Conservation (phyloP, 2,888 invertebrate genomes). For the Cephus pygmeus region DNA sequence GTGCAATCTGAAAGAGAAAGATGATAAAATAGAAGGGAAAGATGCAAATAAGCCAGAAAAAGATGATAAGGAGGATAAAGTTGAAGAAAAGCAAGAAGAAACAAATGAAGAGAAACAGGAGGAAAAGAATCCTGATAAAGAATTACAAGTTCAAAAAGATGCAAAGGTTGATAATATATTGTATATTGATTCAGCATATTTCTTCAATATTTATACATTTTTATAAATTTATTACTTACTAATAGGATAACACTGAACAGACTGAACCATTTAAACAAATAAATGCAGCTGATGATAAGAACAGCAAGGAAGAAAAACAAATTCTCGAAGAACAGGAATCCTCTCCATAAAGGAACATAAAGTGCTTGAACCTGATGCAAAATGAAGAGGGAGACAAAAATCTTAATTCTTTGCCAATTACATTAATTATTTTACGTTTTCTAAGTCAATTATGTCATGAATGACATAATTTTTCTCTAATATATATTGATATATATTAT, state of each 20-base stretch:
- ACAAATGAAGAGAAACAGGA: slow-evolving; percentile 6
- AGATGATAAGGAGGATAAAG: neutral
- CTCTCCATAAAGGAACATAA: neutral
- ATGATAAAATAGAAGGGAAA: neutral
- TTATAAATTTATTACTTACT: neutral
- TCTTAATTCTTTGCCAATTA: neutral
- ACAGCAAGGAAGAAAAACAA: neutral
- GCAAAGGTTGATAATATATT: neutral
- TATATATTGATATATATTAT: neutral
- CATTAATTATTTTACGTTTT: neutral
- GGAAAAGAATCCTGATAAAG: neutral
- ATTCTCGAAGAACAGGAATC: neutral
- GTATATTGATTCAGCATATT: neutral
- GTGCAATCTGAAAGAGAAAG: slow-evolving; percentile 40
- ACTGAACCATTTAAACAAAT: neutral
- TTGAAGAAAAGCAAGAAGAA: neutral
- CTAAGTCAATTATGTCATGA: neutral
- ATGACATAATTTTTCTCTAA: neutral
- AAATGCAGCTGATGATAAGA: neutral
- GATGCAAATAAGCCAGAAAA: slow-evolving; percentile 15
- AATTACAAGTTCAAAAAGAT: neutral
- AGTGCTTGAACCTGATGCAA: neutral
- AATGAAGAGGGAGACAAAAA: neutral
- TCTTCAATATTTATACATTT: neutral
- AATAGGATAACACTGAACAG: neutral